These are phyloP conservation scores for Amphimallon solstitiale DNA, from an alignment of 2,888 invertebrate genomes.

Conservation along the genomic window DNA sequence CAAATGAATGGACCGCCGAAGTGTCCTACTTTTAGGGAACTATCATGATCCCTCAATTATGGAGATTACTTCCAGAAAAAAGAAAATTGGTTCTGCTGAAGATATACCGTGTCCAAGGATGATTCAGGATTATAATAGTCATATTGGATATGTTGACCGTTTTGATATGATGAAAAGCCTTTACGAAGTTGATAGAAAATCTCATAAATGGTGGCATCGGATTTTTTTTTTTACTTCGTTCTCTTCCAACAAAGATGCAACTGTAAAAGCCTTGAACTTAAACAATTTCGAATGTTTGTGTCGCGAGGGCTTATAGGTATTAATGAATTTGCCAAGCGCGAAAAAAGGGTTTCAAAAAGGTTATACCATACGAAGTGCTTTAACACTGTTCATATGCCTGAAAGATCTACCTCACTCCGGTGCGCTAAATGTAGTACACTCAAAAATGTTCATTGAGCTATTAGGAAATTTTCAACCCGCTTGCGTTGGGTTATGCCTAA, in stretches of 20 bases:
- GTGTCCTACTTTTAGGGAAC: too few relatives aligned
- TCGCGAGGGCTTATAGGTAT: neutral
- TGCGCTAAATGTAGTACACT: slow-evolving; percentile 36
- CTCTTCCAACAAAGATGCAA: too few relatives aligned
- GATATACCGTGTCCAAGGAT: too few relatives aligned
- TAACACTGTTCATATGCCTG: slow-evolving; percentile 29
- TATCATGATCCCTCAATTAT: too few relatives aligned
- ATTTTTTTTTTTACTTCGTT: slow-evolving; percentile 32
- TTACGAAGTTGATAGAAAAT: slow-evolving; percentile 39
- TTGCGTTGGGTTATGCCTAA: slow-evolving; percentile 36
- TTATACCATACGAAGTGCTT: neutral
- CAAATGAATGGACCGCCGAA: too few relatives aligned
- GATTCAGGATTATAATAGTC: too few relatives aligned
- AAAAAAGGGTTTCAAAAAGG: too few relatives aligned
- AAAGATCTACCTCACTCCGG: slow-evolving; percentile 5
- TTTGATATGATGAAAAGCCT: too few relatives aligned
- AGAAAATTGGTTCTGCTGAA: too few relatives aligned
- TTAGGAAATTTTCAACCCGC: slow-evolving; percentile 36
- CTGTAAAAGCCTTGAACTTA: slow-evolving; percentile 13
- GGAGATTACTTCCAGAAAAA: too few relatives aligned
- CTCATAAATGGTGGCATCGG: slow-evolving; percentile 41
- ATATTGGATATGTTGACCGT: too few relatives aligned
- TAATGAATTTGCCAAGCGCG: neutral
- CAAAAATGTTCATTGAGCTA: slow-evolving; percentile 24
- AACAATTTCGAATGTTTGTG: too few relatives aligned